Evolutionary conservation across 1,140 invertebrate genomes (phyloP).

Genomic region (Drosophila navojoa): DNA sequence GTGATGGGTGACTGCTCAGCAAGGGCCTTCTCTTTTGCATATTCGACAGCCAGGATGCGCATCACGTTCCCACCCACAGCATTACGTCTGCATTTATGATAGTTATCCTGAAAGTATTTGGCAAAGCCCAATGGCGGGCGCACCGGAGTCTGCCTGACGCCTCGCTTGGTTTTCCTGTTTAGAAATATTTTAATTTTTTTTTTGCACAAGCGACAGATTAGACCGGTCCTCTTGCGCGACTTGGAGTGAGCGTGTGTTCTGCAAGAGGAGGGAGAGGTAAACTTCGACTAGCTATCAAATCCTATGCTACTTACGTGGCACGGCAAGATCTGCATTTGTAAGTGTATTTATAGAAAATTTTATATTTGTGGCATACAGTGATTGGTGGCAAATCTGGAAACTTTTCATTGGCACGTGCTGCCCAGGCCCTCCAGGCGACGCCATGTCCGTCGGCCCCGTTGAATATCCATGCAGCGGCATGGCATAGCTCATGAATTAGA

Average conservation of each 20-base stretch:
- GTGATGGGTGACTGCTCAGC: not conserved
- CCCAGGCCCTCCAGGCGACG: constrained; percentile 93
- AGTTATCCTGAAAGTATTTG: constrained; percentile 94
- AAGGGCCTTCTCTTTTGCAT: constrained; percentile 85
- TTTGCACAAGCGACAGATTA: constrained; percentile 93
- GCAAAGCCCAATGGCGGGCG: constrained; percentile 90
- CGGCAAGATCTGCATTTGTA: constrained; percentile 92
- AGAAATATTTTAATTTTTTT: constrained; percentile 91
- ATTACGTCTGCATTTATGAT: constrained; percentile 88
- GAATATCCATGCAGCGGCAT: constrained; percentile 94
- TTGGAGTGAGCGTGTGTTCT: constrained; percentile 90
- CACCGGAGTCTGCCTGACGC: constrained; percentile 86
- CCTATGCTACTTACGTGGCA: constrained; percentile 86
- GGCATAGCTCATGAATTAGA: constrained; percentile 95
- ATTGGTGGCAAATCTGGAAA: constrained; percentile 93
- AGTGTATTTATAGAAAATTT: constrained; percentile 93
- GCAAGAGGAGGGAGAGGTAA: not conserved
- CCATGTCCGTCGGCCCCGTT: constrained; percentile 91
- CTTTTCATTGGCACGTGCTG: constrained; percentile 87
- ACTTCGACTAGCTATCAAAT: too few relatives aligned
- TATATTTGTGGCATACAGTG: constrained; percentile 91
- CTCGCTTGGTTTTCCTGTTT: constrained; percentile 88
- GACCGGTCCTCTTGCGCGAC: constrained; percentile 90
- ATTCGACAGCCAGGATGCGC: constrained; percentile 91
- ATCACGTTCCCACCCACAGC: constrained; percentile 92